Base-by-base conservation (phyloP, 2,113 vertebrate genomes). In the Megaceryle maxima region DNA sequence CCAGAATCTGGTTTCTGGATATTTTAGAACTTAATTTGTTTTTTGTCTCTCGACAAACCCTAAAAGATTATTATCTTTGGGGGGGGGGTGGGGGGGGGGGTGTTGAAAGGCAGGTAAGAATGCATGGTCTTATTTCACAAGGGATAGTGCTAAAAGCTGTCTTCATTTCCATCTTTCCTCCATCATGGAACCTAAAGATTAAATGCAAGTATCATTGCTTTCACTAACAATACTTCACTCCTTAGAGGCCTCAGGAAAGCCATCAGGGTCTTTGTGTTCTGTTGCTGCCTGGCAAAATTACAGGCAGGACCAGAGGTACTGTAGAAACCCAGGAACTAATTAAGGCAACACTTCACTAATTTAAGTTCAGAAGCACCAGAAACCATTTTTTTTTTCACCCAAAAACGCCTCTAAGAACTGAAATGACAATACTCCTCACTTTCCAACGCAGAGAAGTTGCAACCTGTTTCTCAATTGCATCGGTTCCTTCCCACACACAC, bases 401-500 rank as follows among this genome's bases (percentile, higher is more conserved):
- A 53, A 74, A 55, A 75, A 28, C 0, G 3, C 51, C 64, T 81
- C 13, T 5, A 48, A 82, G 75, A 35, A 60, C 56, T 43, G 56
- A 91, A 69, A 57, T 48, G 17, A 68, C 55, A 90, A 41, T 66
- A 79, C 10, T 24, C 31, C 89, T 87, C 74, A 26, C 90, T 90
- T 90, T 35, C 73, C 60, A 73, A 81, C 0, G 12, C 60, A 31
- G 46, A 87, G 91, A 91, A 78, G 86, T 18, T 56, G 64, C 39
- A 83, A 88, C 19, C 60, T 41, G 51, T 63, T 93, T 94, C 93
- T n/a, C 57, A 57, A 81, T 77, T 26, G 6, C 88, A 88, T 70
- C 12, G 9, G 76, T 19, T 94, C 77, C 91, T 88, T 93, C 95
- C 94, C 91, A 93, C 96, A 24, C 96, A 24, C 78, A 74, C 59